These are phyloP conservation scores for Neoniphon sammara DNA, from an alignment of 2,797 vertebrate species.

Conservation along the genomic window DNA sequence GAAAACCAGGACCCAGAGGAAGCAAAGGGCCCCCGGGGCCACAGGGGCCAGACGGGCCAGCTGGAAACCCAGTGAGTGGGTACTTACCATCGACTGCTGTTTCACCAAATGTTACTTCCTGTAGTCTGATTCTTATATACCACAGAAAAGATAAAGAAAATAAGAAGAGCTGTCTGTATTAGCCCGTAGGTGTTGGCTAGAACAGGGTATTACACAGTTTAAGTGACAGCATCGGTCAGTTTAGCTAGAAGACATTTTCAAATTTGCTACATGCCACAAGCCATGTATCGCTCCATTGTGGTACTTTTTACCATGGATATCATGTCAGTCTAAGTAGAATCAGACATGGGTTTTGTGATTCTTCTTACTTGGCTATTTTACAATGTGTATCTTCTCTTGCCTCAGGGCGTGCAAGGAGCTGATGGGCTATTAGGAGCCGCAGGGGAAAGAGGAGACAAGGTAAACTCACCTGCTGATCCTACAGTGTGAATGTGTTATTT, in stretches of 20 bases:
- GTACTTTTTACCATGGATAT: background rate
- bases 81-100: constrained; percentile 47
- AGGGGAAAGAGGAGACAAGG: constrained; percentile 86
- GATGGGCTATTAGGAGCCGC: constrained; percentile 77
- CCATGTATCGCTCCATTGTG: background rate
- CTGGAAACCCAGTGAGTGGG: constrained; percentile 88
- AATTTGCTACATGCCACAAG: background rate
- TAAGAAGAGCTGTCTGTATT: background rate
- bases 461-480: constrained; percentile 54
- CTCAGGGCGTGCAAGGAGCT: constrained; percentile 78
- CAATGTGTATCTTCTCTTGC: constrained; percentile 18
- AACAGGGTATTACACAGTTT: background rate
- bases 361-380: background rate
- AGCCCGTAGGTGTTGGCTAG: background rate
- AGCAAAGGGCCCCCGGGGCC: constrained; percentile 80
- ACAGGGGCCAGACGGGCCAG: constrained; percentile 77
- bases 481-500: no score
- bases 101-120: background rate
- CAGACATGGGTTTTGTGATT: background rate
- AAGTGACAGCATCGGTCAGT: background rate
- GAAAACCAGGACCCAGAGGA: constrained; percentile 85
- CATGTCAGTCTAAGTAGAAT: constrained; percentile 1
- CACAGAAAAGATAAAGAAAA: background rate
- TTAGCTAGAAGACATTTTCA: background rate
- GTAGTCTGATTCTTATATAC: background rate